phyloP scores from a whole-genome alignment of 2,797 vertebrate species.

The Myotis vivesi region DNA sequence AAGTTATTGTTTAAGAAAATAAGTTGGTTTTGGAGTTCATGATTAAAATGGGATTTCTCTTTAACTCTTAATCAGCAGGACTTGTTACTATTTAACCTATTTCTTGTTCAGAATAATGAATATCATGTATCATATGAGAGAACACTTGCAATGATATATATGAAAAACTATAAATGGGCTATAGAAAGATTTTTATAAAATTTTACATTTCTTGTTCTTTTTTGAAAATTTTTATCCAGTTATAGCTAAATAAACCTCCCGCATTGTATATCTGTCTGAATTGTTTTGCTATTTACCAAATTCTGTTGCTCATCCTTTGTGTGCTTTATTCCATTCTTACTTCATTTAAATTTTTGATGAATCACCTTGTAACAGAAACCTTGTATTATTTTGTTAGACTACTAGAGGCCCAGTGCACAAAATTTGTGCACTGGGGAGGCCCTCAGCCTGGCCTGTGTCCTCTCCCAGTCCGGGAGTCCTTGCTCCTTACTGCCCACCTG shows the following conservation, averaged over 20 bases:
- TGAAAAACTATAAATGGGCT: background rate
- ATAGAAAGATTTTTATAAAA: background rate
- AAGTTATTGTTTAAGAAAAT: background rate
- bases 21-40: background rate
- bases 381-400: background rate
- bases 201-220: background rate
- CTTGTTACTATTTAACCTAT: background rate
- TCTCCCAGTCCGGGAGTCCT: too few relatives aligned
- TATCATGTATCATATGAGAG: background rate
- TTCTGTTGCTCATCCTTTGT: background rate
- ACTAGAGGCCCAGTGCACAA: too few relatives aligned
- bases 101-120: conserved; percentile 5
- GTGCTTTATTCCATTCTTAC: background rate
- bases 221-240: background rate
- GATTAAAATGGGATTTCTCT: background rate
- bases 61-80: background rate
- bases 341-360: background rate
- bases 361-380: background rate
- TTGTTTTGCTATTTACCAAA: background rate
- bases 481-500: too few relatives aligned
- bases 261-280: background rate
- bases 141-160: background rate
- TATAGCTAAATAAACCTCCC: background rate
- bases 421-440: too few relatives aligned
- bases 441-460: too few relatives aligned